Base-by-base conservation (phyloP, 1,140 invertebrate genomes). In the Triops longicaudatus region DNA sequence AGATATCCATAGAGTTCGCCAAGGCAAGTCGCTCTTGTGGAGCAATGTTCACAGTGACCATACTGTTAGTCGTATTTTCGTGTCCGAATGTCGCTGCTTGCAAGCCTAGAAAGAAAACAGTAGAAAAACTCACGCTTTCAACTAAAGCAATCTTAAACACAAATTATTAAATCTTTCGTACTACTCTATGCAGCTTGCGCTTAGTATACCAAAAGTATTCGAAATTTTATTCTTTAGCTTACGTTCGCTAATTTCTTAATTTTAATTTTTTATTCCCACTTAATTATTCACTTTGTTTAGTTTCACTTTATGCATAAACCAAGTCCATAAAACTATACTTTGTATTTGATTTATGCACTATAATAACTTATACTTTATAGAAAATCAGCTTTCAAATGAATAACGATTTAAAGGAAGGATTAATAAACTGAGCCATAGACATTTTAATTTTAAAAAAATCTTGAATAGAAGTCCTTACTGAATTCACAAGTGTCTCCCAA, bases 41-140 rank as follows among this genome's bases (percentile, higher is more conserved):
- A 0, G 87, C 85, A 22, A 94, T 91, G 50, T 84, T 85, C 12
- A 95, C 93, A 0, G 86, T 87, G 17, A 92, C 92, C 78, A 91
- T 87, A 79, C 91, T 91, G 80, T 88, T 87, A 0, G 86, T 89
- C 0, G 90, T 91, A 77, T 92, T 90, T 83, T 96, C 93, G 80
- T 95, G 89, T 0, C 93, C 93, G 86, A 97, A 97, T 1, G 95
- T 97, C 0, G 93, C 94, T 7, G 94, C 92, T 22, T 91, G 93
- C 84, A 94, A 91, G 84, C 90, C 90, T 92, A 80, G 37, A 84
- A 82, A 80, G 76, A 80, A 78, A 81, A 42, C 6, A 37, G 5
- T 22, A 77, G 28, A 31, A 26, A 17, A 26, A 22, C 17, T n/a
- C 3, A 63, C 17, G 14, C 17, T 1, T n/a, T 17, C 17, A 10